Conservation (phyloP, 2,888 invertebrate genomes). For the Capitulum mitella region DNA sequence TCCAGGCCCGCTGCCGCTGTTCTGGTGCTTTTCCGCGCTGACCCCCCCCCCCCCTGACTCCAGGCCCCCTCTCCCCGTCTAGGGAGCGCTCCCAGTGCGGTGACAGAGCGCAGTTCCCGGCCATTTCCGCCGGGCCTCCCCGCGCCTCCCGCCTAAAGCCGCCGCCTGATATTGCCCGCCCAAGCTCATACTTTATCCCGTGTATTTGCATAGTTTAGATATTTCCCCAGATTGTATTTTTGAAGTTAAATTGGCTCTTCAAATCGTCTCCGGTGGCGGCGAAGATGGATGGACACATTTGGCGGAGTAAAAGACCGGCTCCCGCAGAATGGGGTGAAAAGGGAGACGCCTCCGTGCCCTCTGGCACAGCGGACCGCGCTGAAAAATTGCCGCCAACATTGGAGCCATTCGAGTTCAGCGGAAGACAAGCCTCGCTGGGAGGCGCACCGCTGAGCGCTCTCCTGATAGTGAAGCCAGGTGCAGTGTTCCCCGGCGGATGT, state of each 20-base stretch:
- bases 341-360: neutral
- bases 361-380: no score
- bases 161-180: neutral
- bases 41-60: no score
- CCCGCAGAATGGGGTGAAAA: constrained; percentile 2
- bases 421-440: no score
- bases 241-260: constrained; percentile 25
- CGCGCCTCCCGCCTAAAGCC: neutral
- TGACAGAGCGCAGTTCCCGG: neutral
- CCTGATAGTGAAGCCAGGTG: no score
- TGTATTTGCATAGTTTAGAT: constrained; percentile 25
- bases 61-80: no score
- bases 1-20: no score
- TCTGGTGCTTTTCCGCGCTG: no score
- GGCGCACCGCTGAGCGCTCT: no score
- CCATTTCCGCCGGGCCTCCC: neutral
- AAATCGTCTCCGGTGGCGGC: neutral
- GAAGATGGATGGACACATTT: constrained; percentile 24
- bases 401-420: no score
- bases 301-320: constrained; percentile 15
- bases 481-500: no score
- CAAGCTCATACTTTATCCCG: constrained; percentile 14
- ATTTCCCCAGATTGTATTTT: constrained; percentile 25
- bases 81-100: no score
- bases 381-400: no score